Evolutionary conservation across 2,888 invertebrate species (phyloP).

Genomic region (Hyppa rectilinea): DNA sequence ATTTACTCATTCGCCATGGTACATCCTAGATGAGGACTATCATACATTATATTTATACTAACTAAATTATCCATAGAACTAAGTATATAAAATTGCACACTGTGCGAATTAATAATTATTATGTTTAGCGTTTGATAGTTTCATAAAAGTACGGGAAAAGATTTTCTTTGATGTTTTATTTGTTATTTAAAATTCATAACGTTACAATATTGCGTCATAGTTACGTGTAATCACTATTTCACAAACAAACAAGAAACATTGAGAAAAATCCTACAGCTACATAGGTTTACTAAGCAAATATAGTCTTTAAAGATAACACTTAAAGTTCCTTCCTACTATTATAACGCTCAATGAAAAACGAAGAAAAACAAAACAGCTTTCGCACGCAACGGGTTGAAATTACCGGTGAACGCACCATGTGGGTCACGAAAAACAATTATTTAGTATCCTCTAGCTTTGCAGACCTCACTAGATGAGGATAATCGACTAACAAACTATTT

Average conservation of each 20-base stretch:
- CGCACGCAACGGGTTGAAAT: slow-evolving; percentile 57
- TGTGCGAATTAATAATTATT: slow-evolving; percentile 32
- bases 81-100: slow-evolving; percentile 57
- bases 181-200: slow-evolving; percentile 14
- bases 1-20: slow-evolving; percentile 80
- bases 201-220: slow-evolving; percentile 1
- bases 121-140: slow-evolving; percentile 34
- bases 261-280: background rate
- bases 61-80: slow-evolving; percentile 47
- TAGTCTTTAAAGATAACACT: background rate
- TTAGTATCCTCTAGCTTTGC: slow-evolving; percentile 48
- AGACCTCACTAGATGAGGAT: slow-evolving; percentile 47
- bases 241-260: background rate
- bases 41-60: slow-evolving; percentile 51
- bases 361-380: slow-evolving; percentile 10
- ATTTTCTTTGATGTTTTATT: slow-evolving; percentile 49
- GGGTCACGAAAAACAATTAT: slow-evolving; percentile 77
- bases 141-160: slow-evolving; percentile 34
- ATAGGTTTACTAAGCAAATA: slow-evolving; percentile 16
- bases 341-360: slow-evolving; percentile 21
- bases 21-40: slow-evolving; percentile 61
- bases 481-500: slow-evolving; percentile 40
- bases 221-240: background rate
- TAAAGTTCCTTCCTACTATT: slow-evolving; percentile 15
- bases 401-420: slow-evolving; percentile 58